Base-by-base conservation (phyloP, 2,797 vertebrate species). In the Phataginus tricuspis region DNA sequence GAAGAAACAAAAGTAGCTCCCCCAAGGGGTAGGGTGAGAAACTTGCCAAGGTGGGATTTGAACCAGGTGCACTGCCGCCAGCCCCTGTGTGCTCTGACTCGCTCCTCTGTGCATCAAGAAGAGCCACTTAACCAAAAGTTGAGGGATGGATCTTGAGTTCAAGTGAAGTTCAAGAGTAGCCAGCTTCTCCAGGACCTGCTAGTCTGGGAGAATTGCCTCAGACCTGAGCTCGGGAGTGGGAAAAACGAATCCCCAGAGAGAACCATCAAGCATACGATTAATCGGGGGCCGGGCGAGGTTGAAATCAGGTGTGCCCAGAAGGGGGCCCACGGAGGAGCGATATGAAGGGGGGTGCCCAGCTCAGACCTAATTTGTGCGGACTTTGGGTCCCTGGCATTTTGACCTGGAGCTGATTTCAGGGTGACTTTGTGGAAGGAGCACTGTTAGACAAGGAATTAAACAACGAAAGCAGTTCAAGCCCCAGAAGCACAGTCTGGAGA, bases 31-130 rank as follows among this genome's bases (percentile, higher is more conserved):
- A 1, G 29, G 72, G 16, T 2, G 34, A 74, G 37, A 59, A 75
- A 14, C 15, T 12, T 8, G 1, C 68, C 77, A 49, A 13, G n/a
- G 3, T 5, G 37, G 69, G 27, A 19, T 45, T 45, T 53, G 68
- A 68, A 53, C 29, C 10, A 14, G 42, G 23, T 39, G 7, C 10
- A 29, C 12, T 18, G 42, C 27, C 1, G 1, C 16, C 1, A 0
- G 8, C 27, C 6, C 39, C 34, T 21, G 0, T 5, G 0, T 25
- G 34, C 15, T 83, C 25, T 34, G 51, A 78, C 16, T 72, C 51
- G 29, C 5, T 6, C 5, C 0, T 5, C 7, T 4, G 1, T 3
- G 4, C 10, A 0, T 79, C 53, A 18, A 8, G 21, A 63, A 80
- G 53, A 31, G 11, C 2, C 18, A 4, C 37, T 49, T 11, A 18